These are phyloP conservation scores for Junonia oenone DNA, from an alignment of 2,888 invertebrate genomes.

Conservation along the genomic window DNA sequence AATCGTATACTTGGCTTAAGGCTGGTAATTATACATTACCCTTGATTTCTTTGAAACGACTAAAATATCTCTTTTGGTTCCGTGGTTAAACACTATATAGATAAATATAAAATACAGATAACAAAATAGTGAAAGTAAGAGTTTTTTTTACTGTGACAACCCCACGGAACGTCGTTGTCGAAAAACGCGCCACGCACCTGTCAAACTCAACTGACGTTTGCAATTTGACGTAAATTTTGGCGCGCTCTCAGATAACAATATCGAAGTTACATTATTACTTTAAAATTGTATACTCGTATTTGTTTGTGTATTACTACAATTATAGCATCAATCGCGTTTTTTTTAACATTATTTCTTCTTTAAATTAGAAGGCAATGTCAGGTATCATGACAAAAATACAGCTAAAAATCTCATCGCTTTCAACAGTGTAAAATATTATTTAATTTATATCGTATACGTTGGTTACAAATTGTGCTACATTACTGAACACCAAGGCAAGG, in stretches of 20 bases:
- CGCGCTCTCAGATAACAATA: constrained; percentile 9
- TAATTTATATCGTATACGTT: constrained; percentile 74
- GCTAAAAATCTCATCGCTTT: constrained; percentile 69
- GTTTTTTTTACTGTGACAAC: constrained; percentile 14
- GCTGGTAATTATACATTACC: constrained; percentile 78
- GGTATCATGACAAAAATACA: constrained; percentile 70
- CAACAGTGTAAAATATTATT: constrained; percentile 77
- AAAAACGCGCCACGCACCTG: constrained; percentile 29
- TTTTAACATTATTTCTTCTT: constrained; percentile 36
- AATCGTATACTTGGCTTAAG: constrained; percentile 86
- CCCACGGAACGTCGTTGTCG: constrained; percentile 21
- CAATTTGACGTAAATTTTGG: neutral
- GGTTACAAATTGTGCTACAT: constrained; percentile 78
- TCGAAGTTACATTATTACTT: neutral
- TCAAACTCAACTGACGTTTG: constrained; percentile 18
- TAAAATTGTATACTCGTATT: constrained; percentile 24
- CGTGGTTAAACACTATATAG: constrained; percentile 34
- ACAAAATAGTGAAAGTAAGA: constrained; percentile 29
- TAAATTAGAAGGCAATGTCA: constrained; percentile 69
- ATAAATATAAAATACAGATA: constrained; percentile 30
- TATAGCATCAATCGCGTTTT: constrained; percentile 33
- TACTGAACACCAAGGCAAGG: constrained; percentile 77
- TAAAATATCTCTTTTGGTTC: constrained; percentile 32
- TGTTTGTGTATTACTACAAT: constrained; percentile 14
- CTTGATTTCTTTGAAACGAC: constrained; percentile 49